Base-by-base conservation (phyloP, 2,888 invertebrate genomes). In the Eupeodes latifasciatus region DNA sequence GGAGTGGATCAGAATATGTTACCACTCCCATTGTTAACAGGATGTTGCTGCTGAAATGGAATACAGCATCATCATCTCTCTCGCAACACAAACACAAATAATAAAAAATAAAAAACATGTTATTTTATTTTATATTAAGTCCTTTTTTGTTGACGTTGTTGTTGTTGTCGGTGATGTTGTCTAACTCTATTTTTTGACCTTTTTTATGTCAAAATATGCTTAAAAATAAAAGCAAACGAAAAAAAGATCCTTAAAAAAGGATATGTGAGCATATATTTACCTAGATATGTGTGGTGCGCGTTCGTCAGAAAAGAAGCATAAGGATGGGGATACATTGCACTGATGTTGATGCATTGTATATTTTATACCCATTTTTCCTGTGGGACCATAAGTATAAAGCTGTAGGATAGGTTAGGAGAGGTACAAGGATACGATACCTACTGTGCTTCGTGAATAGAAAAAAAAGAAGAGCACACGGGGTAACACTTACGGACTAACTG, bases 401-500 rank as follows among this genome's bases (percentile, higher is more conserved):
- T 66, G 9, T n/a, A 51, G 49, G 34, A 9, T 59, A 34, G 34
- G 14, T 1, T 27, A 27, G 5, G 27, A 5, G 4, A 27, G 27
- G 77, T 82, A 59, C 27, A 27, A 27, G 27, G 27, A 27, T 71
- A 64, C 74, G 27, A 5, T 64, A 40, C 47, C 49, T 27, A 27
- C 27, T 27, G 27, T 3, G 27, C 5, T 14, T 62, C 16, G 10
- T 27, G 27, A 40, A 16, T 36, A 51, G 19, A 64, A 75, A 62
- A 77, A 64, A 75, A 62, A 77, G 69, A 64, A 47, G 78, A 64
- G 76, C 76, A 84, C 72, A 84, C 27, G 81, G 75, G 85, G 81
- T 59, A 88, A 88, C 88, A 88, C 88, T 88, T 81, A 66, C 78
- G 81, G 76, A 79, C 85, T 89, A 89, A 89, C 89, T 89, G 89